These are phyloP conservation scores for Tinea semifulvella DNA, from an alignment of 2,888 invertebrate species.

Conservation along the genomic window DNA sequence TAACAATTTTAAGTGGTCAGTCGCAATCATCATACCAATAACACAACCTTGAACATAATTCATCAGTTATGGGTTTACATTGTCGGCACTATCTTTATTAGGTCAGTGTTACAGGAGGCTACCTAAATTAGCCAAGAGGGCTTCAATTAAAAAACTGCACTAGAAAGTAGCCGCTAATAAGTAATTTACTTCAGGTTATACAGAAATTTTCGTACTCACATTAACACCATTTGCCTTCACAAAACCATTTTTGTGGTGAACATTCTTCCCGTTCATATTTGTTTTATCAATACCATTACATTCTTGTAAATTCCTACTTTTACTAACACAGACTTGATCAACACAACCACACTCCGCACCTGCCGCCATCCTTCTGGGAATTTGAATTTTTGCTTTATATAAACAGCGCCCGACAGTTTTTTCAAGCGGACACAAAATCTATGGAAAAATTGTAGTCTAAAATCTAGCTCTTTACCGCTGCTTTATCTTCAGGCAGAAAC, in stretches of 20 bases:
- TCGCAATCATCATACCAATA: constrained; percentile 9
- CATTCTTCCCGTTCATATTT: constrained; percentile 34
- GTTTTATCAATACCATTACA: constrained; percentile 30
- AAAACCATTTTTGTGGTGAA: constrained; percentile 37
- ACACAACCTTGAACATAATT: constrained; percentile 11
- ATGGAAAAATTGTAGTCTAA: background rate
- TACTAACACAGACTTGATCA: constrained; percentile 22
- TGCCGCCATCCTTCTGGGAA: constrained; percentile 38
- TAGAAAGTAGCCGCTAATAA: constrained; percentile 9
- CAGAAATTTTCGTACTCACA: constrained; percentile 39
- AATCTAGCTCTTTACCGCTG: background rate
- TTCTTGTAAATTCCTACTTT: constrained; percentile 26
- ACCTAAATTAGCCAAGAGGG: background rate
- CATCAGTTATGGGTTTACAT: background rate
- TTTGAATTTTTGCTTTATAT: constrained; percentile 1
- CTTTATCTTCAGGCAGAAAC: background rate
- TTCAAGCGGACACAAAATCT: background rate
- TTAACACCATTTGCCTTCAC: constrained; percentile 36
- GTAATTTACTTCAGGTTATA: constrained; percentile 22
- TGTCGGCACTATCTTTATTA: background rate
- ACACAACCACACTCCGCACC: constrained; percentile 28
- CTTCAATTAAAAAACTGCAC: background rate
- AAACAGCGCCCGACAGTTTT: background rate
- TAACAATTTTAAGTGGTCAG: constrained; percentile 9
- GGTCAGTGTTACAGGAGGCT: background rate